Evolutionary conservation across 2,888 invertebrate species (phyloP), one percentile per base, ranked within the genome.

Genomic region (Druceiella hillmani): DNA sequence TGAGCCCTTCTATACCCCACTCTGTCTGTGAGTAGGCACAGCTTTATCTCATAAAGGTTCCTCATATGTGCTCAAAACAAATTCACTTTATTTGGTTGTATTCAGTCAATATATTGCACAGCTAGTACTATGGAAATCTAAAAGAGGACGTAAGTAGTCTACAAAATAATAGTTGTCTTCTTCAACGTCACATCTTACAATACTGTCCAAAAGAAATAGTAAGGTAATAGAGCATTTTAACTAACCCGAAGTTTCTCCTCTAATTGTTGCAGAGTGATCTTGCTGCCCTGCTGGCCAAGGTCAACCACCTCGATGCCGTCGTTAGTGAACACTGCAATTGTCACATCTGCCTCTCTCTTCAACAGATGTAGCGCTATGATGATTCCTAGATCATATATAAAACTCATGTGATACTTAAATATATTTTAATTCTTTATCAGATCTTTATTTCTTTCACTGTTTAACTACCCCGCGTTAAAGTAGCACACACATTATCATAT

Each of bases 261-360:
- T 36, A 65, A 59, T 56, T 65, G 66, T 12, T 61, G 63, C n/a
- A 69, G 57, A 46, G 51, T 63, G 45, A 56, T 56, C 38, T 61
- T 62, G 46, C 64, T 66, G 20, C 61, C 58, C 34, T 66, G 66
- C 24, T 68, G 58, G 5, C 57, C 48, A 22, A 44, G 15, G 6
- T 43, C 33, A 3, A 69, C 57, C 10, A 61, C 28, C 32, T 66
- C 56, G 3, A 72, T 49, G 2, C 61, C 68, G 17, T 64, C 64
- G 10, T 74, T 75, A 14, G 74, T 69, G 50, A 78, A 82, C 6
- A 76, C 75, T 0, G 77, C 78, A n/a, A 82, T 55, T 36, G 69
- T 73, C 11, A 78, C 78, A 25, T 73, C 59, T 44, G 69, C 69
- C 54, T 81, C 79, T 3, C 74, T 67, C 50, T 75, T 76, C 43